Conservation (phyloP, 2,113 vertebrate genomes). For the Oncorhynchus gorbuscha region DNA sequence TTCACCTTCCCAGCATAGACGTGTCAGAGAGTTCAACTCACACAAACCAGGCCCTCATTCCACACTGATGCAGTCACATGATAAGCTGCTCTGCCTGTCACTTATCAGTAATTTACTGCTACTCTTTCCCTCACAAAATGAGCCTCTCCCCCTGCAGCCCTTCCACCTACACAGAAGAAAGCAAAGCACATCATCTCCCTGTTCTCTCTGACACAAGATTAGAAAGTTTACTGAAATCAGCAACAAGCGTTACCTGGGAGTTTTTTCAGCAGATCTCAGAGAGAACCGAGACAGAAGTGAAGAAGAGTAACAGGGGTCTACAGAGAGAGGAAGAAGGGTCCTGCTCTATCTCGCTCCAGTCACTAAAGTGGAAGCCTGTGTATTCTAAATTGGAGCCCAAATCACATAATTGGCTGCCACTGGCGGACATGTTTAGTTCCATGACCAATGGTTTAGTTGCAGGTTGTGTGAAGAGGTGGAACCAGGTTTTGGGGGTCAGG, state of each 20-base stretch:
- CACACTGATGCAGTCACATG: constrained; percentile 73
- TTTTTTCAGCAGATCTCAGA: constrained; percentile 32
- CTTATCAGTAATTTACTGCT: constrained; percentile 72
- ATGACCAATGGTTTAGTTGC: constrained; percentile 43
- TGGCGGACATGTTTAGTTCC: constrained; percentile 46
- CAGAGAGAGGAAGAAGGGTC: neutral
- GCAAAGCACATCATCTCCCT: constrained; percentile 34
- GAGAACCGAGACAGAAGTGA: neutral
- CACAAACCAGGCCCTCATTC: constrained; percentile 73
- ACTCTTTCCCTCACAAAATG: constrained; percentile 54
- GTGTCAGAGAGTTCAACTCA: constrained; percentile 75
- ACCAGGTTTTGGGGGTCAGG: constrained; percentile 51
- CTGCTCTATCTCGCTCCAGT: constrained; percentile 49
- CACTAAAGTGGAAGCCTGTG: constrained; percentile 21
- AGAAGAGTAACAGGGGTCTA: constrained; percentile 8
- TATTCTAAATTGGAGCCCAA: constrained; percentile 32
- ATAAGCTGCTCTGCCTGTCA: constrained; percentile 65
- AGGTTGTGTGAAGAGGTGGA: constrained; percentile 27
- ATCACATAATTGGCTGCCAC: constrained; percentile 49
- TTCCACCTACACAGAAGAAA: constrained; percentile 41
- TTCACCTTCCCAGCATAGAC: constrained; percentile 71
- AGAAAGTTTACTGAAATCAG: constrained; percentile 47
- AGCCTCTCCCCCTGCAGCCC: constrained; percentile 53
- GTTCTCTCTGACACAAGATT: constrained; percentile 30
- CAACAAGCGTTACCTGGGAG: constrained; percentile 40